Base-by-base conservation (phyloP, 1,140 invertebrate genomes). In the Mesaphorura yosii region DNA sequence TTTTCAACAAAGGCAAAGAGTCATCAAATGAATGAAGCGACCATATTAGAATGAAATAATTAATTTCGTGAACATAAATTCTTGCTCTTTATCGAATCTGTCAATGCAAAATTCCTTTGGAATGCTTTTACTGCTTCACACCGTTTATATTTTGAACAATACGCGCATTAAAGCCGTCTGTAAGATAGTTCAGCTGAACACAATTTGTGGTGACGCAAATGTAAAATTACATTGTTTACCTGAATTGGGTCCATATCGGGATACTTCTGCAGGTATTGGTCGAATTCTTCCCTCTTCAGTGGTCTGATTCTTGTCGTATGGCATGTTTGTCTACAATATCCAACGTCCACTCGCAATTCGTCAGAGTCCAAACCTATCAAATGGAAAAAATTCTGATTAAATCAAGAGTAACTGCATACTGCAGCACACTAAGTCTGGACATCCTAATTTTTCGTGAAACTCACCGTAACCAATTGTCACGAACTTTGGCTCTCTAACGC, bases 211-310 rank as follows among this genome's bases (percentile, higher is more conserved):
- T n/a, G n/a, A n/a, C n/a, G n/a, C n/a, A n/a, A n/a, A n/a, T n/a
- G n/a, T n/a, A n/a, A n/a, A 10, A 41, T 7, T 41, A 7, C 19
- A 41, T 41, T 22, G 6, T 20, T 41, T 39, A 60, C 58, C 48
- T 60, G 54, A 47, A 60, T 54, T 26, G 58, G 58, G 42, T 60
- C 58, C 51, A 60, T 51, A 14, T 57, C 34, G 7, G 58, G 58
- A 37, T 53, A 57, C 46, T 50, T 56, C 28, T 53, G 53, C 17
- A 60, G 34, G 44, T 53, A 60, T 47, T 48, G 56, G 39, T 60
- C 58, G 41, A 60, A 60, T 38, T 60, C 54, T 34, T 60, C 58
- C n/a, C 58, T 39, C 23, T 56, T 60, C 31, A 60, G 37, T 26
- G 58, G 58, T 26, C 46, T 52, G 2, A 46, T 6, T n/a, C 22